Evolutionary conservation across 2,888 invertebrate species (phyloP).

Genomic region (Thelaira solivaga): DNA sequence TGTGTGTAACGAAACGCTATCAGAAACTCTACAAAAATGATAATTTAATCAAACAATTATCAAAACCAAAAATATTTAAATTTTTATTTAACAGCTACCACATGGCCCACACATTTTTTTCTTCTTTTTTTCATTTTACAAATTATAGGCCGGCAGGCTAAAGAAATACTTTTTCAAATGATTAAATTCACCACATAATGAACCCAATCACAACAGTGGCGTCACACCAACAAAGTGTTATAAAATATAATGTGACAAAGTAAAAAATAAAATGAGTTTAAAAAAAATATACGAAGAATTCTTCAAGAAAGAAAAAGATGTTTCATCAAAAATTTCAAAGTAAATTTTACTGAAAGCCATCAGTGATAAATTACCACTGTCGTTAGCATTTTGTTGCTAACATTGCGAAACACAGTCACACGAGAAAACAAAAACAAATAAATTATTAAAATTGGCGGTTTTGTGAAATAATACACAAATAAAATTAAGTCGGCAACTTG

Average conservation of each 20-base stretch:
- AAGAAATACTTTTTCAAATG: constrained; percentile 1
- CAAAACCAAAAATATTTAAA: constrained; percentile 1
- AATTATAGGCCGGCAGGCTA: constrained; percentile 11
- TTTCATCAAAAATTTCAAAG: too few species aligned
- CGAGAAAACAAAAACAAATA: too few species aligned
- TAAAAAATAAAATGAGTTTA: too few species aligned
- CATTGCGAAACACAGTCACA: too few species aligned
- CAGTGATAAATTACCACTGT: too few species aligned
- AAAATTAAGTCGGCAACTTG: not conserved
- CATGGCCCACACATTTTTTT: constrained; percentile 38
- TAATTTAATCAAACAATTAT: constrained; percentile 31
- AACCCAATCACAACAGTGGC: constrained; percentile 2
- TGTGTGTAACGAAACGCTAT: constrained; percentile 4
- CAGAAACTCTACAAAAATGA: constrained; percentile 4
- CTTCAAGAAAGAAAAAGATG: too few species aligned
- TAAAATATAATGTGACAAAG: not conserved
- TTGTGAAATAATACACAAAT: not conserved
- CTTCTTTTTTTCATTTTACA: not conserved
- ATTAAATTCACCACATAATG: constrained; percentile 3
- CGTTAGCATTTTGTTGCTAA: too few species aligned
- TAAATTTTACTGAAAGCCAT: too few species aligned
- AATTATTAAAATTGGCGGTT: not conserved
- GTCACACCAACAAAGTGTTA: not conserved
- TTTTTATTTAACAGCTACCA: constrained; percentile 5
- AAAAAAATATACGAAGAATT: too few species aligned